Base-by-base conservation (phyloP, 2,113 vertebrate species). In the Istiophorus platypterus region DNA sequence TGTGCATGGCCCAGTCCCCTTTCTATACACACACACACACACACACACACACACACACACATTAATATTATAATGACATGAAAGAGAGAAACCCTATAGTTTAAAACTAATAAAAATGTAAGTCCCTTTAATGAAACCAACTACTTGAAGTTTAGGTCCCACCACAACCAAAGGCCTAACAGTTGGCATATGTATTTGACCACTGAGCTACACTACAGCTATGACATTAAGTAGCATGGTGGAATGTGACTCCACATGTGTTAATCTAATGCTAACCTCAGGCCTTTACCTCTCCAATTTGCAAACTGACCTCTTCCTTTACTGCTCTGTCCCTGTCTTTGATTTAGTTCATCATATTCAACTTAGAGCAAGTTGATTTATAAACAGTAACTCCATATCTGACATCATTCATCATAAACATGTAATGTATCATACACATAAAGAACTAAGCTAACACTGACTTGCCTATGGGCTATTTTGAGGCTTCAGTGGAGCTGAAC, bases 1-100 rank as follows among this genome's bases (percentile, higher is more conserved):
- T 99, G 95, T 99, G 98, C 96, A 98, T 96, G 22, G 96, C 93
- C 98, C 98, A 99, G 87, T 99, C 97, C 81, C 90, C 95, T 93
- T 94, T 99, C 98, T 99, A 24, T 13, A 45, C 18, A 56, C 49
- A 76, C 42, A 77, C 29, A 65, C 17, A 79, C 13, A 81, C 4
- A 61, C 34, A 37, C 8, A 37, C 31, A 34, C 31, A 34, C 31
- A 34, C 31, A 34, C 31, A 34, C 31, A 34, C 3, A 34, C 31
- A 6, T 34, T 34, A 6, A 67, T 62, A 18, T 57, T 15, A 45
- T 39, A 59, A 73, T 2, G 11, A 7, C 34, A 71, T 14, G 0
- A 6, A 57, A 66, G n/a, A 14, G 14, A 64, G 11, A 5, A 37
- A 22, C 29, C 18, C 14, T 52, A 51, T 27, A 63, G 42, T 56